Base-by-base conservation (phyloP, 2,888 invertebrate species). In the Luffia ferchaultella region DNA sequence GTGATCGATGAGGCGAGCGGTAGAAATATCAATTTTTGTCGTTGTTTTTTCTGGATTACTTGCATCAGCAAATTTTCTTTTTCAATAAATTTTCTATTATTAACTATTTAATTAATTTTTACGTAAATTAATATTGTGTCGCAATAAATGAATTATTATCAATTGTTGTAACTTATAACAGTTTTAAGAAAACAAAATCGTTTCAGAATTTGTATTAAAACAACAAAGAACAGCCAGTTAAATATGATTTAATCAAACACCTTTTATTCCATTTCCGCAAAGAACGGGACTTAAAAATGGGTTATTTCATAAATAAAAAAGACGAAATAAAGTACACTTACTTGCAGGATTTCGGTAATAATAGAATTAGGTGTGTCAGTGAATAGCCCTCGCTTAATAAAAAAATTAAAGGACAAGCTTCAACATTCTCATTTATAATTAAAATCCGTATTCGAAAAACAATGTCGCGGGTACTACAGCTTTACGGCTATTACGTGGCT, bases 401-500 rank as follows among this genome's bases (percentile, higher is more conserved):
- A 30, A 30, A 30, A 30, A 30, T 30, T 30, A 30, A 30, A 30
- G 5, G 5, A 30, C 30, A n/a, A n/a, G n/a, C n/a, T 30, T 12
- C 5, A 12, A 30, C 30, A 30, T 30, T 30, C 30, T 30, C 30
- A 12, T 30, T 30, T 30, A 30, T 30, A 30, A 30, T 30, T 30
- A 30, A 30, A 30, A 30, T 30, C 30, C 30, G 30, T 30, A 30
- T 30, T 30, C 30, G 30, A 7, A 30, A 30, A 30, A 30, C 30
- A 30, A 30, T 3, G n/a, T n/a, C 43, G 43, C 7, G 3, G 3
- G 5, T 42, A 12, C 30, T 42, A 3, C 43, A n/a, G 43, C 16
- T 42, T n/a, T 16, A 3, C 7, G 43, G 43, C 43, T 16, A 42
- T 42, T 42, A 42, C n/a, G 57, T 60, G 63, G 45, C 63, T 61